Conservation (phyloP, 2,113 vertebrate genomes). For the Lamprotornis superbus region DNA sequence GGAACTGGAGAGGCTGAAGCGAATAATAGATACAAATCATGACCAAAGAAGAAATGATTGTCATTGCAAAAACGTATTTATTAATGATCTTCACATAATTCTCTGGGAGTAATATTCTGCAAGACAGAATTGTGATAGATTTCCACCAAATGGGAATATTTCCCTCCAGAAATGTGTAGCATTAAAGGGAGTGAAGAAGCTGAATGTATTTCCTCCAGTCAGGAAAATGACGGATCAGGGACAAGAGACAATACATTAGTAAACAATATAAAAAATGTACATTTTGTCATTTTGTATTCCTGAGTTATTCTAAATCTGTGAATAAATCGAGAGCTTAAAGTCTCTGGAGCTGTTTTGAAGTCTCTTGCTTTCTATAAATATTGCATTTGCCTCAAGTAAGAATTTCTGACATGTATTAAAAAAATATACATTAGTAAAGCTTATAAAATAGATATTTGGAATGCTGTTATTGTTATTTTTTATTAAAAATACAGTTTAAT, state of each 20-base stretch:
- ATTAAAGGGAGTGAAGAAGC: slow-evolving; percentile 60
- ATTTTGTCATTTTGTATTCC: slow-evolving; percentile 71
- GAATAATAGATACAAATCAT: slow-evolving; percentile 44
- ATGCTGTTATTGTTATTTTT: slow-evolving; percentile 66
- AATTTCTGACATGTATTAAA: slow-evolving; percentile 71
- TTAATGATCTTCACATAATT: slow-evolving; percentile 64
- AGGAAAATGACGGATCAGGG: slow-evolving; percentile 64
- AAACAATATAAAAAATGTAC: slow-evolving; percentile 70
- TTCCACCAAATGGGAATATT: slow-evolving; percentile 68
- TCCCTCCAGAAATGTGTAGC: slow-evolving; percentile 61
- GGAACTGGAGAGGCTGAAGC: slow-evolving; percentile 1
- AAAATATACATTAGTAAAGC: slow-evolving; percentile 70
- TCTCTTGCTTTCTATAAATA: slow-evolving; percentile 72
- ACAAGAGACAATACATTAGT: slow-evolving; percentile 63
- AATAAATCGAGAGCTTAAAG: slow-evolving; percentile 65
- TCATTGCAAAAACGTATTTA: slow-evolving; percentile 56
- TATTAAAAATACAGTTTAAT: slow-evolving; percentile 71
- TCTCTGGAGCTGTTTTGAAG: slow-evolving; percentile 70
- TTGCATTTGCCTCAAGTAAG: slow-evolving; percentile 70
- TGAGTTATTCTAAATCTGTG: slow-evolving; percentile 66
- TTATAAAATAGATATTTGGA: slow-evolving; percentile 67
- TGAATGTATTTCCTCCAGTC: slow-evolving; percentile 59
- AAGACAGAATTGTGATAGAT: slow-evolving; percentile 65
- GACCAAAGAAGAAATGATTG: slow-evolving; percentile 52
- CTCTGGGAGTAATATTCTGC: slow-evolving; percentile 41